Evolutionary conservation across 2,888 invertebrate genomes (phyloP).

Genomic region (Eupithecia subfuscata): DNA sequence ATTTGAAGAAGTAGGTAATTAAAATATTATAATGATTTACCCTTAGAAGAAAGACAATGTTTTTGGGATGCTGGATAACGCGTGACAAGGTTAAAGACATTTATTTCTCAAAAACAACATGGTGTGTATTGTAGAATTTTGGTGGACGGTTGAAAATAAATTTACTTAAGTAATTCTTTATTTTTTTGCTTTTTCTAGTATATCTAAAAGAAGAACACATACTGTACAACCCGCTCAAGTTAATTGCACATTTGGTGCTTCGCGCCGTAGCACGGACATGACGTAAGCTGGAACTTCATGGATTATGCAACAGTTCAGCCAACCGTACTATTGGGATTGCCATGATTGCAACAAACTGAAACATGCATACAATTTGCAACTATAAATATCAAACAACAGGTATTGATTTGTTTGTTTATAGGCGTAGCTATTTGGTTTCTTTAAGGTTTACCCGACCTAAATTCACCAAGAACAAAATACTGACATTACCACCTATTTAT

Average conservation of each 20-base stretch:
- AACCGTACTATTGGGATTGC: conserved; percentile 60
- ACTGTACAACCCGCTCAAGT: background rate
- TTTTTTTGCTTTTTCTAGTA: background rate
- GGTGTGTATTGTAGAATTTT: too few species aligned
- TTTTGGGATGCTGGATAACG: too few species aligned
- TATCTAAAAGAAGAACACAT: background rate
- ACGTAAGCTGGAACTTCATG: conserved; percentile 23
- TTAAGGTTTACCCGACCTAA: too few species aligned
- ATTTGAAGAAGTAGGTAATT: too few species aligned
- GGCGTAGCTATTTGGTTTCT: background rate
- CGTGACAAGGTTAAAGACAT: too few species aligned
- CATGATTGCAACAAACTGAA: conserved; percentile 60
- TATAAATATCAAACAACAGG: conserved; percentile 58
- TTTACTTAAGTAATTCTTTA: too few species aligned
- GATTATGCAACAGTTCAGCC: conserved; percentile 45
- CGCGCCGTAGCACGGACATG: conserved; percentile 9
- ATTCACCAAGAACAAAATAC: too few species aligned
- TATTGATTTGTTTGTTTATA: conserved; percentile 18
- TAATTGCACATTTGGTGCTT: conserved; percentile 6
- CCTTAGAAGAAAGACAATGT: too few species aligned
- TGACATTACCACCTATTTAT: too few species aligned
- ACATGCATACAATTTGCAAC: conserved; percentile 68
- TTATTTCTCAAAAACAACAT: too few species aligned
- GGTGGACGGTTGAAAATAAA: too few species aligned
- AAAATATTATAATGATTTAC: too few species aligned